Conservation (phyloP, 2,888 invertebrate species). For the Tetropium fuscum region DNA sequence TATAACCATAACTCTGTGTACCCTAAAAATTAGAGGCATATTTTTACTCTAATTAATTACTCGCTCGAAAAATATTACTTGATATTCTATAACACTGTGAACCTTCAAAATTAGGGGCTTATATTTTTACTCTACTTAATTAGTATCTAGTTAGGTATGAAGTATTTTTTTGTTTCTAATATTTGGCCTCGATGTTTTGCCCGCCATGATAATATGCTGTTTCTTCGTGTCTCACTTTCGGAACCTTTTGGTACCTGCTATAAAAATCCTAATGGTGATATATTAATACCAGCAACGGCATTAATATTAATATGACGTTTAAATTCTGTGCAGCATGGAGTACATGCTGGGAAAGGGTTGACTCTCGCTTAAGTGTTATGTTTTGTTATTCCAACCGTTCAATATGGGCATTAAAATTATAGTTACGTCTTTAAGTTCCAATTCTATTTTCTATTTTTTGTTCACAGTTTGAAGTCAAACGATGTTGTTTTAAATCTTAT, state of each 20-base stretch:
- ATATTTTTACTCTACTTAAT: too few species aligned
- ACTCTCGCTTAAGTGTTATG: constrained; percentile 20
- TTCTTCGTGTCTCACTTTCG: constrained; percentile 11
- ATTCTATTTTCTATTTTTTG: constrained; percentile 7
- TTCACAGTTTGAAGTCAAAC: constrained; percentile 2
- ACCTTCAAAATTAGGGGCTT: too few species aligned
- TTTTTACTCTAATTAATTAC: too few species aligned
- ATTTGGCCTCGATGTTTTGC: too few species aligned
- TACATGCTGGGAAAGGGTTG: constrained; percentile 42
- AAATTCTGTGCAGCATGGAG: constrained; percentile 32
- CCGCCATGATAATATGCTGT: too few species aligned
- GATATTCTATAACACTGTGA: too few species aligned
- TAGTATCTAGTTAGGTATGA: too few species aligned
- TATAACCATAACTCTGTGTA: too few species aligned
- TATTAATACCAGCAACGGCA: constrained; percentile 45
- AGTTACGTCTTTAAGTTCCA: constrained; percentile 11
- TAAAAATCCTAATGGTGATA: constrained; percentile 38
- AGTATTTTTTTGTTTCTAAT: too few species aligned
- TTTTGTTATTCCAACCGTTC: constrained; percentile 24
- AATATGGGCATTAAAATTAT: constrained; percentile 18
- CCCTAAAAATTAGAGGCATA: too few species aligned
- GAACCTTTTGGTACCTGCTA: constrained; percentile 7
- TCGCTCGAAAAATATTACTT: not conserved
- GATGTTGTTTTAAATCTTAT: not conserved
- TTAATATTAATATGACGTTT: constrained; percentile 35